Evolutionary conservation across 2,888 invertebrate species (phyloP).

Genomic region (Argynnis bischoffii): DNA sequence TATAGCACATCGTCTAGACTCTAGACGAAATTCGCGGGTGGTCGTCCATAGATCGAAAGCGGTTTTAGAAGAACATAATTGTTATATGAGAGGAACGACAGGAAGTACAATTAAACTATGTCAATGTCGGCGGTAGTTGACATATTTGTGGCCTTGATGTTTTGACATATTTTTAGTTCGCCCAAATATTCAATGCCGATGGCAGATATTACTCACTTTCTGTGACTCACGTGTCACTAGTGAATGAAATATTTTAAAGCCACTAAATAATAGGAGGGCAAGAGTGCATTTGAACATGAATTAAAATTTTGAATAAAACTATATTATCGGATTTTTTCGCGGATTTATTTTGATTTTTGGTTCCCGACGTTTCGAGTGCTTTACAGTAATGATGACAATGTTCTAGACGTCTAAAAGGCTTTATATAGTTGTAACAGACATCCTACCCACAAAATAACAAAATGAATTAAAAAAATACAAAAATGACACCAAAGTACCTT

Average conservation of each 20-base stretch:
- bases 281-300: background rate
- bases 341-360: no score
- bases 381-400: no score
- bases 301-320: background rate
- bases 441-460: no score
- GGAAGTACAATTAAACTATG: constrained; percentile 68
- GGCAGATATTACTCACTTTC: constrained; percentile 33
- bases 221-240: constrained; percentile 31
- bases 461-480: no score
- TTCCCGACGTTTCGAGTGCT: no score
- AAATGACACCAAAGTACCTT: no score
- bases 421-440: no score
- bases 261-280: background rate
- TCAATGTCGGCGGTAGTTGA: constrained; percentile 78
- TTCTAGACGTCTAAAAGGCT: no score
- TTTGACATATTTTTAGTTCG: constrained; percentile 44
- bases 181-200: constrained; percentile 42
- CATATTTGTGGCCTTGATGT: constrained; percentile 50
- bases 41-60: background rate
- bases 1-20: background rate
- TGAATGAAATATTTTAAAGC: constrained; percentile 27
- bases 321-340: background rate
- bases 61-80: constrained; percentile 16
- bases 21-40: background rate
- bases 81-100: constrained; percentile 42